These are phyloP conservation scores for Oreochromis mossambicus DNA, from an alignment of 2,797 vertebrate genomes.

Conservation along the genomic window DNA sequence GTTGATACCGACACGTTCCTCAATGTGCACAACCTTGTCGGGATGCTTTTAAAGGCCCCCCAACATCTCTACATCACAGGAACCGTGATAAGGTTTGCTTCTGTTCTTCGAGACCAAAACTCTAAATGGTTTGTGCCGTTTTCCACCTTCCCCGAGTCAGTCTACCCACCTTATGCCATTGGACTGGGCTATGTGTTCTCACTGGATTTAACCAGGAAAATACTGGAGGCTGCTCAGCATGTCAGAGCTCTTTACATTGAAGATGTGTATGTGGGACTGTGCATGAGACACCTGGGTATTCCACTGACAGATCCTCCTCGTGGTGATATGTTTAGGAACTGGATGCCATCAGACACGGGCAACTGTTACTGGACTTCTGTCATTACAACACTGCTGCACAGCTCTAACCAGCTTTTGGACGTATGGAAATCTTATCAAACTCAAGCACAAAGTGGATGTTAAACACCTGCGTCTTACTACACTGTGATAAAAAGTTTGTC, in stretches of 20 bases:
- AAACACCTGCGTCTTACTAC: neutral
- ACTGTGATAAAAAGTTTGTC: neutral
- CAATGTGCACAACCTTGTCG: slow-evolving; percentile 49
- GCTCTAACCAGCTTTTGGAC: slow-evolving; percentile 11
- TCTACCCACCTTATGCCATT: slow-evolving; percentile 57
- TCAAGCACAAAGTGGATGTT: neutral
- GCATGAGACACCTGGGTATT: slow-evolving; percentile 56
- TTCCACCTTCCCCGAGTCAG: slow-evolving; percentile 31
- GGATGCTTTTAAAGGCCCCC: slow-evolving; percentile 10
- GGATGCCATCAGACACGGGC: rapidly evolving
- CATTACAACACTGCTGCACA: slow-evolving; percentile 7
- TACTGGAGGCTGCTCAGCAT: slow-evolving; percentile 22
- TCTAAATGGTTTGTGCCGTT: slow-evolving; percentile 61
- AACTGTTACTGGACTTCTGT: slow-evolving; percentile 35
- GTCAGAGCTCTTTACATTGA: slow-evolving; percentile 68
- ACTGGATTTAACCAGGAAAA: slow-evolving; percentile 33
- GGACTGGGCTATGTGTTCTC: slow-evolving; percentile 74
- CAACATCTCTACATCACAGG: slow-evolving; percentile 46
- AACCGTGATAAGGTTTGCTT: neutral
- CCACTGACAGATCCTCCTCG: neutral
- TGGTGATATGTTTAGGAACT: neutral
- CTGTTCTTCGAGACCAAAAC: neutral
- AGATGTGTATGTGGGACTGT: slow-evolving; percentile 72
- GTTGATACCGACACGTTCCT: slow-evolving; percentile 73
- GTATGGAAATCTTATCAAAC: slow-evolving; percentile 21